Percentiles rank a stretch among this genome's conserved stretches.
Conservation (phyloP, 2,113 vertebrate genomes). For the Brachyhypopomus occidentalis region DNA sequence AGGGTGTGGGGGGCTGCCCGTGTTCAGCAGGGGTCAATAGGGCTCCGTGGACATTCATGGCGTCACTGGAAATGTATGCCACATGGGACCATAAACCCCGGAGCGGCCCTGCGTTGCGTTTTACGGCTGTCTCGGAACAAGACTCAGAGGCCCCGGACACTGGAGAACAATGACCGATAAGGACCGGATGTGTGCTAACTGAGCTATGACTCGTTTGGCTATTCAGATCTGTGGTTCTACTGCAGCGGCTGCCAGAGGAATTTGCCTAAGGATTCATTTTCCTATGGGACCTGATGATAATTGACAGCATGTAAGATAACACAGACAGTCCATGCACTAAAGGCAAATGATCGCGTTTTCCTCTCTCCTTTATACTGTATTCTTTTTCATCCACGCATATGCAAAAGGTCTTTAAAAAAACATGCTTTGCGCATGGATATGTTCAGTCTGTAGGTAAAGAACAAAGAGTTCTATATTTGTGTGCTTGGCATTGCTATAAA, state of each 20-base stretch:
- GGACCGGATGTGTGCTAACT: not conserved
- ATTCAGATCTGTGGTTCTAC: not conserved
- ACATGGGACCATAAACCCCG: constrained; percentile 27
- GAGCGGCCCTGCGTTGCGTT: constrained; percentile 20
- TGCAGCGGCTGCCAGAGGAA: not conserved
- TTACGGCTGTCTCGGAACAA: constrained; percentile 25
- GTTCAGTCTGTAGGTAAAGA: not conserved
- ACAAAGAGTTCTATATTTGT: not conserved
- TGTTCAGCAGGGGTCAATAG: not conserved
- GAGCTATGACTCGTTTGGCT: constrained; percentile 21
- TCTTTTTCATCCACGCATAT: not conserved
- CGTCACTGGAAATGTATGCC: constrained; percentile 8
- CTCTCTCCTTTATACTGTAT: not conserved
- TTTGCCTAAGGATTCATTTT: constrained; percentile 28
- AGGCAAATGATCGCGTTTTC: not conserved
- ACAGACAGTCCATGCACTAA: not conserved
- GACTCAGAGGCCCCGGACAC: constrained; percentile 5
- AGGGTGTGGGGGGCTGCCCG: not conserved
- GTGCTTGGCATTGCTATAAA: not conserved
- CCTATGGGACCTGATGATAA: constrained; percentile 11
- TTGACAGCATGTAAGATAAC: not conserved
- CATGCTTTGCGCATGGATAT: not conserved
- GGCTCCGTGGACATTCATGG: constrained; percentile 9
- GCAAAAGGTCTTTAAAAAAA: too few species aligned
- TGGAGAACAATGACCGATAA: constrained; percentile 40